Evolutionary conservation across 2,888 invertebrate species (phyloP).

Genomic region (Abscondita cerata): DNA sequence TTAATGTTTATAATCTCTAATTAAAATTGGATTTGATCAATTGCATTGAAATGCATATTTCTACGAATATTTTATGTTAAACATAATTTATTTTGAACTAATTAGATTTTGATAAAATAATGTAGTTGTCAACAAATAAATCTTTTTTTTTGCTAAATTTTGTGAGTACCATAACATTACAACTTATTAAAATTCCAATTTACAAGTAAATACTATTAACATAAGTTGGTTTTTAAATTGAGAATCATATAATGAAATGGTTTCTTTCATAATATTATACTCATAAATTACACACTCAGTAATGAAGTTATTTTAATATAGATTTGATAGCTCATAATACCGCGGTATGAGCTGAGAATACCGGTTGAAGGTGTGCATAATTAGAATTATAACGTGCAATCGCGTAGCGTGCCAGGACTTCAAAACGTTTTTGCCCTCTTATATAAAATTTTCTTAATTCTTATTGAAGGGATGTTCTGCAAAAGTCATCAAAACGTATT

Average conservation of each 20-base stretch:
- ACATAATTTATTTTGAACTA: too few relatives aligned
- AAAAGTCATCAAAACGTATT: too few relatives aligned
- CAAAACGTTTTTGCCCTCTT: slow-evolving; percentile 7
- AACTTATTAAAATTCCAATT: slow-evolving; percentile 7
- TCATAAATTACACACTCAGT: slow-evolving; percentile 19
- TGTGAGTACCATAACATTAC: slow-evolving; percentile 4
- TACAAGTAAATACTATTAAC: slow-evolving; percentile 8
- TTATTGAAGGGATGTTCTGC: slow-evolving; percentile 1
- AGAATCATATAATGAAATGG: slow-evolving; percentile 11
- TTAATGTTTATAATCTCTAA: too few relatives aligned
- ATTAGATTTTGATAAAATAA: not conserved
- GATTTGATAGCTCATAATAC: slow-evolving; percentile 32
- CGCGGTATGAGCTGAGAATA: slow-evolving; percentile 26
- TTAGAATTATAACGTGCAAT: slow-evolving; percentile 12
- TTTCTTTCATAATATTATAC: slow-evolving; percentile 10
- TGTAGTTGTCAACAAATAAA: slow-evolving; percentile 2
- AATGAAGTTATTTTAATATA: slow-evolving; percentile 36
- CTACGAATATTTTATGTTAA: too few relatives aligned
- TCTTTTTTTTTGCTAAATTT: not conserved
- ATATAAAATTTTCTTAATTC: slow-evolving; percentile 4
- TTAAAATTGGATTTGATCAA: too few relatives aligned
- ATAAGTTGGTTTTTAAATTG: slow-evolving; percentile 9
- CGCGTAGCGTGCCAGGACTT: slow-evolving; percentile 14
- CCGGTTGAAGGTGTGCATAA: slow-evolving; percentile 29
- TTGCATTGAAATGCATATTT: too few relatives aligned